Evolutionary conservation across 1,140 invertebrate species (phyloP), one percentile per base, ranked within the genome.

Genomic region (Musca vetustissima): DNA sequence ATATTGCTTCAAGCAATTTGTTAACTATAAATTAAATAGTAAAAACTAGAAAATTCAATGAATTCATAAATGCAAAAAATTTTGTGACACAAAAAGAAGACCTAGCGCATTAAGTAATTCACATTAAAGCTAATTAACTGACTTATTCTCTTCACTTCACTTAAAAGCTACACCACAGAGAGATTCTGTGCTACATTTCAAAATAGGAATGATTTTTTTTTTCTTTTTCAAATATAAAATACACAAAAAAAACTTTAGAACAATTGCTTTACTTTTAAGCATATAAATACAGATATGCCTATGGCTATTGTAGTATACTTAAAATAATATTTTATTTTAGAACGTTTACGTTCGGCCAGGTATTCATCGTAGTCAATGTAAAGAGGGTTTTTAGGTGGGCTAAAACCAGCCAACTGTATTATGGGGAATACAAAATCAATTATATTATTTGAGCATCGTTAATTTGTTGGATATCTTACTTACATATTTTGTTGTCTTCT

Each of bases 361-460:
- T 78, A 71, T 49, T 81, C 78, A 53, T 79, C 72, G 50, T 73
- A 81, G 43, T 81, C 74, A 50, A 81, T 81, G 47, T 76, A 76
- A 0, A 81, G 64, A 0, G 76, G 77, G 61, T 71, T 80, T 43
- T 72, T 73, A 1, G 68, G 15, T n/a, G 79, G 79, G 64, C 79
- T 81, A 32, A 80, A 81, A 0, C 76, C 74, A 4, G 71, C 71
- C 57, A 81, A 69, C 79, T 81, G 32, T 2, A 72, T 71, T n/a
- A 13, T 9, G 19, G 2, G 0, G 13, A 43, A 24, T 55, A 66
- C 7, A 8, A 21, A 17, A 36, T 9, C 2, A 0, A 61, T 36
- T 22, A 65, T 47, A 65, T 57, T 21, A 3, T 59, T 28, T 8
- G 1, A 49, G 7, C 4, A 2, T 50, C 28, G 8, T 17, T 25